Conservation (phyloP, 2,888 invertebrate genomes). For the Pyrochroa serraticornis region DNA sequence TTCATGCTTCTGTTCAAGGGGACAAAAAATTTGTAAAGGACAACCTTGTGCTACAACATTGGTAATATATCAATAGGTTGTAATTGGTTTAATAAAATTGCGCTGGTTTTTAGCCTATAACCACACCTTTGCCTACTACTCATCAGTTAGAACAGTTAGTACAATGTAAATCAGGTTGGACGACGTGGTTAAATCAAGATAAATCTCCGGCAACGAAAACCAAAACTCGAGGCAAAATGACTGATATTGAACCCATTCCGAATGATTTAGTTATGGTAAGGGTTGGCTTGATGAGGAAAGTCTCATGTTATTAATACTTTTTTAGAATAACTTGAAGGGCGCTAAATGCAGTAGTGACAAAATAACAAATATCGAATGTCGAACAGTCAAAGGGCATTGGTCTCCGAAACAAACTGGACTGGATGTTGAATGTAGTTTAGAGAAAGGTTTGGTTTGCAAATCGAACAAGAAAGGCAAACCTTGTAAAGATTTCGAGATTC, state of each 20-base stretch:
- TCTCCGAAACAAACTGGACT: slow-evolving; percentile 73
- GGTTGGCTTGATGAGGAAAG: neutral
- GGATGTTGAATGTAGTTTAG: slow-evolving; percentile 76
- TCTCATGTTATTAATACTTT: neutral
- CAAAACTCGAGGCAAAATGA: slow-evolving; percentile 50
- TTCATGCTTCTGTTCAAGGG: slow-evolving; percentile 77
- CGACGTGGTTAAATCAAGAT: slow-evolving; percentile 75
- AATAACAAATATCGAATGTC: slow-evolving; percentile 78
- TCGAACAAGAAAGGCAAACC: slow-evolving; percentile 46
- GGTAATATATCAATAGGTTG: neutral
- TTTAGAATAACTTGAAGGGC: slow-evolving; percentile 55
- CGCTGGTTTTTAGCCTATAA: no score
- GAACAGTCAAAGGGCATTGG: slow-evolving; percentile 69
- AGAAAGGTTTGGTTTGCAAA: slow-evolving; percentile 73
- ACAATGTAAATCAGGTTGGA: slow-evolving; percentile 76
- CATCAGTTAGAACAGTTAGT: slow-evolving; percentile 43
- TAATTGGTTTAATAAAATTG: no score
- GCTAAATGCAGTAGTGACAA: slow-evolving; percentile 67
- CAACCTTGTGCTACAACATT: slow-evolving; percentile 65
- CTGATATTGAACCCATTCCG: slow-evolving; percentile 68
- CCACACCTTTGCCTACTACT: slow-evolving; percentile 29
- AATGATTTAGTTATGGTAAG: slow-evolving; percentile 62
- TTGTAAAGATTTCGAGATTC: slow-evolving; percentile 85
- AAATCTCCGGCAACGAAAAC: slow-evolving; percentile 46
- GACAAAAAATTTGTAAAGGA: slow-evolving; percentile 72